Evolutionary conservation across 2,797 vertebrate genomes (phyloP).

Genomic region (Glyptemys insculpta): DNA sequence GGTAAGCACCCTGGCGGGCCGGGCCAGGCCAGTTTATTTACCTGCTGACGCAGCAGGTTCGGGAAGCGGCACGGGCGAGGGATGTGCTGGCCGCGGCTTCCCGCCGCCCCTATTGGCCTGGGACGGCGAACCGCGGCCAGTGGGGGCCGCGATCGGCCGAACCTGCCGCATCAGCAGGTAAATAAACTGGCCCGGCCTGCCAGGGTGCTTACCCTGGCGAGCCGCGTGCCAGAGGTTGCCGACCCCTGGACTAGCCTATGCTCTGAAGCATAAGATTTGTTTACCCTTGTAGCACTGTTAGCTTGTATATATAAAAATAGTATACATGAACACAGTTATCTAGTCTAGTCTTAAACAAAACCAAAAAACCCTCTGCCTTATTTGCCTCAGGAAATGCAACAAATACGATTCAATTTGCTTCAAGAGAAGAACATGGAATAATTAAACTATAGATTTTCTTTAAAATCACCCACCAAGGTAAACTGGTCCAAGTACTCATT

Average conservation of each 20-base stretch:
- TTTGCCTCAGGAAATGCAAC: not conserved
- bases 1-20: no score
- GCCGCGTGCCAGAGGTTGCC: no score
- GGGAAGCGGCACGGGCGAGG: no score
- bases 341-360: not conserved
- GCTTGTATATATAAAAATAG: not conserved
- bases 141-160: no score
- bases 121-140: no score
- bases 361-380: not conserved
- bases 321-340: not conserved
- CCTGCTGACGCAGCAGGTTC: no score
- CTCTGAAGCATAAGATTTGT: not conserved
- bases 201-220: no score
- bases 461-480: not conserved
- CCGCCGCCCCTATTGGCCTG: no score
- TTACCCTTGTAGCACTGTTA: not conserved
- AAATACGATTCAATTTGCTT: not conserved
- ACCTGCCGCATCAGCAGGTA: no score
- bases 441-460: not conserved
- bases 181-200: no score
- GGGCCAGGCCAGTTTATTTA: no score
- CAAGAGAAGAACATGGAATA: not conserved
- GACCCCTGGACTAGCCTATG: not conserved
- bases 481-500: not conserved
- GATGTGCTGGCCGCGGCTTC: no score